These are phyloP conservation scores for Acanthosoma haemorrhoidale DNA, from an alignment of 2,888 invertebrate genomes.

Conservation along the genomic window DNA sequence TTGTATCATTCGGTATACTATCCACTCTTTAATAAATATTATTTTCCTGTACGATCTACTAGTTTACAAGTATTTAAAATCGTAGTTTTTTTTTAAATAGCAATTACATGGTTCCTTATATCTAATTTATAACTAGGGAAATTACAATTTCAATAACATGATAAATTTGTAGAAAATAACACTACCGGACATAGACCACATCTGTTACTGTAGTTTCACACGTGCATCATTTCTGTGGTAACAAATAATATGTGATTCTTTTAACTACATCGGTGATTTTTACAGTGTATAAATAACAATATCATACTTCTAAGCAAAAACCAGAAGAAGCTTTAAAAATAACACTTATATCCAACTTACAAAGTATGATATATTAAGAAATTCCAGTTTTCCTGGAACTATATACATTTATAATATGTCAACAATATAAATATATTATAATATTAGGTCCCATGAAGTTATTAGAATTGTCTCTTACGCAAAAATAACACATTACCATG, in stretches of 20 bases:
- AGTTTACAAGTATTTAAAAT: no score
- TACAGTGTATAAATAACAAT: neutral
- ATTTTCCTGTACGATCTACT: no score
- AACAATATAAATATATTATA: conserved; percentile 30
- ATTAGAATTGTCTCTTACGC: conserved; percentile 29
- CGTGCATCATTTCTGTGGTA: neutral
- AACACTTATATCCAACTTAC: conserved; percentile 20
- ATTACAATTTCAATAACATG: neutral
- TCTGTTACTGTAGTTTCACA: neutral
- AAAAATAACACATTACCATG: conserved; percentile 24
- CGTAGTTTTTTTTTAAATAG: neutral
- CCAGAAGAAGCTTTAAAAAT: conserved; percentile 14
- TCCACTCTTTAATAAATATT: no score
- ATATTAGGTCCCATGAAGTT: conserved; percentile 31
- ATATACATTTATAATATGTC: conserved; percentile 29
- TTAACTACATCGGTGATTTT: neutral
- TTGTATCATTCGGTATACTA: no score
- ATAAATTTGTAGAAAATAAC: neutral
- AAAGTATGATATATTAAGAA: conserved; percentile 22
- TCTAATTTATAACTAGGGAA: neutral
- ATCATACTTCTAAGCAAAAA: conserved; percentile 16
- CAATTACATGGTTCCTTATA: neutral
- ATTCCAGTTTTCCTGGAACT: conserved; percentile 24
- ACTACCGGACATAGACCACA: neutral
- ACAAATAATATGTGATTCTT: neutral